Percentiles rank a stretch among this genome's conserved stretches.
These are phyloP conservation scores for Tortricodes alternella DNA, from an alignment of 2,888 invertebrate genomes.

Conservation along the genomic window DNA sequence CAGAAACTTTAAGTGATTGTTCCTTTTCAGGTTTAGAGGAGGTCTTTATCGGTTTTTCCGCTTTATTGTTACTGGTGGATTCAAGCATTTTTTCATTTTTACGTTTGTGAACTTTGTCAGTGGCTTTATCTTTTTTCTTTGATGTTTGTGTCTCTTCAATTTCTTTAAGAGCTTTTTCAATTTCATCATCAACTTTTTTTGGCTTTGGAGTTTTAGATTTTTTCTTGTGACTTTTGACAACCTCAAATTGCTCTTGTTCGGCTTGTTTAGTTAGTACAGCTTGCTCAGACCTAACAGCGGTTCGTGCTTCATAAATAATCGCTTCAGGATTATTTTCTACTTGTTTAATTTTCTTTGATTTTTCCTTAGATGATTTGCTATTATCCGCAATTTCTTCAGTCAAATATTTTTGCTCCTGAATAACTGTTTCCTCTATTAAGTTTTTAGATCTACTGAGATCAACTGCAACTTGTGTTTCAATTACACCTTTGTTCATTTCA, in stretches of 20 bases:
- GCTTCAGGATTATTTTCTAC: conserved; percentile 21
- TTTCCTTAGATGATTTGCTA: background rate
- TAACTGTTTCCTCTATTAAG: background rate
- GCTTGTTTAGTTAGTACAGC: background rate
- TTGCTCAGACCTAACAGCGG: conserved; percentile 3
- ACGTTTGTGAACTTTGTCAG: background rate
- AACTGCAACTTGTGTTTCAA: conserved; percentile 17
- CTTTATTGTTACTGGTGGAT: too few relatives aligned
- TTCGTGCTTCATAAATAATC: background rate
- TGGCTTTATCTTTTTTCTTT: conserved; percentile 44
- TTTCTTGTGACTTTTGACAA: conserved; percentile 53
- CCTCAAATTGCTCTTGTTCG: conserved; percentile 38
- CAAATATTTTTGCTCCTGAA: background rate
- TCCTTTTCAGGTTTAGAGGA: conserved; percentile 6
- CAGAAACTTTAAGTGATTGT: conserved; percentile 22
- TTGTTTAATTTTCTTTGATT: conserved; percentile 9
- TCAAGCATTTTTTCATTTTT: conserved; percentile 11
- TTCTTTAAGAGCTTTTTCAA: conserved; percentile 56
- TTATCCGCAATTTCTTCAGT: background rate
- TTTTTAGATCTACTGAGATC: background rate
- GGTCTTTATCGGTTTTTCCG: too few relatives aligned
- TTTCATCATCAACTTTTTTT: conserved; percentile 53
- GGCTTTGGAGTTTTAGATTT: conserved; percentile 56
- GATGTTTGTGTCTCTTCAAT: conserved; percentile 47
- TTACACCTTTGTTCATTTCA: conserved; percentile 12